These are phyloP conservation scores for Dolichomitus sp. DNA, from an alignment of 2,888 invertebrate species.

Conservation along the genomic window DNA sequence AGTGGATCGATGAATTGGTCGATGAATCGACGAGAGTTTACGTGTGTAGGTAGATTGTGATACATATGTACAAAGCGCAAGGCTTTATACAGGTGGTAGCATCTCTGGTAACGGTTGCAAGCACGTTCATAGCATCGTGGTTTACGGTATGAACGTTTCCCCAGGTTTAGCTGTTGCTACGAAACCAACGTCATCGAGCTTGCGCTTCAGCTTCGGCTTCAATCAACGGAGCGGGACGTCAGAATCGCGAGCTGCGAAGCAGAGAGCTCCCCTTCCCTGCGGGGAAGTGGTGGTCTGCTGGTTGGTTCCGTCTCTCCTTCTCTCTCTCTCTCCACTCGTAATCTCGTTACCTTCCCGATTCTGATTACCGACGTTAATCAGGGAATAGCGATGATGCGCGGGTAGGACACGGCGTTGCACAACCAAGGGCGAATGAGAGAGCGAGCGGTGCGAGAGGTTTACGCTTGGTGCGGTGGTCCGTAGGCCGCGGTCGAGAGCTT, in stretches of 20 bases:
- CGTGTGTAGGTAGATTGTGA: background rate
- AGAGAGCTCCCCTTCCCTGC: conserved; percentile 14
- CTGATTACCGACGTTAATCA: conserved; percentile 85
- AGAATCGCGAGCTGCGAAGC: conserved; percentile 77
- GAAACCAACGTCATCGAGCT: conserved; percentile 63
- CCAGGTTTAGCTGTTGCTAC: conserved; percentile 47
- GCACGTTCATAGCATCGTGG: background rate
- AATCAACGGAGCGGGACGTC: conserved; percentile 81
- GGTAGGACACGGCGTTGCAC: conserved; percentile 55
- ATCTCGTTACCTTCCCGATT: conserved; percentile 83
- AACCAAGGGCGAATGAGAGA: conserved; percentile 31
- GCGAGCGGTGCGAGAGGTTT: conserved; percentile 29
- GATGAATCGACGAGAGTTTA: conserved; percentile 7
- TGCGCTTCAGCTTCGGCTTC: conserved; percentile 69
- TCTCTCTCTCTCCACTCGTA: conserved; percentile 71
- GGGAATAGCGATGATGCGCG: conserved; percentile 81
- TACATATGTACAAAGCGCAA: background rate
- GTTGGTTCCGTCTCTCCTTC: background rate
- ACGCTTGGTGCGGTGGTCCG: conserved; percentile 29
- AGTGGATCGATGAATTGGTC: conserved; percentile 54
- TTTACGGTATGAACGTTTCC: conserved; percentile 27
- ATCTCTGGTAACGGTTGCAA: conserved; percentile 11
- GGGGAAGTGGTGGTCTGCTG: background rate
- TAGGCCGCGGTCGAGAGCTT: conserved; percentile 75
- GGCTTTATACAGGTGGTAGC: background rate